Base-by-base conservation (phyloP, 2,888 invertebrate genomes). In the Criorhina ranunculi region DNA sequence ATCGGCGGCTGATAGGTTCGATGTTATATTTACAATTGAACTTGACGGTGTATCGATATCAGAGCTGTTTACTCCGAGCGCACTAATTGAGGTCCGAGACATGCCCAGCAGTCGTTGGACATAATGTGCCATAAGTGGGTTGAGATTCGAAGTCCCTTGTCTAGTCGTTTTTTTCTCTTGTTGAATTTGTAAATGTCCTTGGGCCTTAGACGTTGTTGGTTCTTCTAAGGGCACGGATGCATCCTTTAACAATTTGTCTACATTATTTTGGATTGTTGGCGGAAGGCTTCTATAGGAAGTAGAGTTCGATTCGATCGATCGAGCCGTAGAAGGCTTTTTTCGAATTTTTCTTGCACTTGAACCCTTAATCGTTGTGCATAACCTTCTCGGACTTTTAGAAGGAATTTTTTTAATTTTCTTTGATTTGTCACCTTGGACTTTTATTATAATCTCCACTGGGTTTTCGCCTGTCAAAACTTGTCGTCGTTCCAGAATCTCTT, bases 41-140 rank as follows among this genome's bases (percentile, higher is more conserved):
- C 91, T 91, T 8, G 90, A 88, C 0, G 93, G 93, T 0, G 93
- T 93, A 19, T 92, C 89, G 15, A 93, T 89, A 0, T 92, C 92
- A 29, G 93, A 93, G 0, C 92, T 91, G 86, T 92, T 92, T 0
- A 93, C 92, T 0, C 90, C 90, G 15, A 93, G 88, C 9, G 93
- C 91, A 11, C 93, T 92, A n/a, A 94, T 89, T 70, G 92, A 92
- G 8, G 88, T 89, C 33, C 92, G 91, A 0, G 93, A 93, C 93
- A 94, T 93, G n/a, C 90, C 90, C 17, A 94, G 88, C 42, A 94
- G 88, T 83, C 93, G 92, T 67, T 92, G 91, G 2, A 94, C 92
- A 86, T 93, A 93, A 7, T 90, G 90, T 3, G 91, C 88, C 44
- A 93, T 87, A 9, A 89, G 79, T 1, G 92, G 91, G 88, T 93